Conservation (phyloP, 2,797 vertebrate genomes). For the Buceros bicornis region DNA sequence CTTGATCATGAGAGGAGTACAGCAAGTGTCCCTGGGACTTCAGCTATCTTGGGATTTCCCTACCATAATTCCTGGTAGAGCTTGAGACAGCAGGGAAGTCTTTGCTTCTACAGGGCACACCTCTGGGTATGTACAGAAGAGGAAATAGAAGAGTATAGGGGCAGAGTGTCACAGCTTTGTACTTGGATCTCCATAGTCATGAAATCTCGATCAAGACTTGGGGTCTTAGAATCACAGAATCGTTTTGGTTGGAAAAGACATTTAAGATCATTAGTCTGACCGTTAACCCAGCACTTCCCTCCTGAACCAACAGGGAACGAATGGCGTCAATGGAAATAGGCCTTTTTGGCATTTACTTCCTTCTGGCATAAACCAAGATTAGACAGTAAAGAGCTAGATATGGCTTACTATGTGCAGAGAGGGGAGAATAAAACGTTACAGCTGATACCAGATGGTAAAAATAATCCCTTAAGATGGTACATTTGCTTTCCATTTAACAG, state of each 20-base stretch:
- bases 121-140: not conserved
- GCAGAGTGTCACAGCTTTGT: not conserved
- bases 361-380: constrained; percentile 36
- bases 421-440: not conserved
- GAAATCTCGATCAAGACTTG: not conserved
- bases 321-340: not conserved
- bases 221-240: not conserved
- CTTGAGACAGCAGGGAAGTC: not conserved
- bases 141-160: not conserved
- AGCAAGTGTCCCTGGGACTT: not conserved
- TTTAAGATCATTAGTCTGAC: not conserved
- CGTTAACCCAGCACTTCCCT: not conserved
- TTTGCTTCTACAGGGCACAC: not conserved
- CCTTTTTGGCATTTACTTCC: constrained; percentile 24
- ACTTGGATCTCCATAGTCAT: not conserved
- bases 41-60: not conserved
- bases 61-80: not conserved
- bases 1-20: not conserved
- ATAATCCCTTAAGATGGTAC: constrained; percentile 41
- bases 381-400: constrained; percentile 23
- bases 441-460: constrained; percentile 42
- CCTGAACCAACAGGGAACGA: not conserved
- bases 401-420: not conserved
- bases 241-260: not conserved
- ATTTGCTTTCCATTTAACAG: constrained; percentile 71